Evolutionary conservation across 2,888 invertebrate genomes (phyloP).

Genomic region (Spilosoma lubricipeda): DNA sequence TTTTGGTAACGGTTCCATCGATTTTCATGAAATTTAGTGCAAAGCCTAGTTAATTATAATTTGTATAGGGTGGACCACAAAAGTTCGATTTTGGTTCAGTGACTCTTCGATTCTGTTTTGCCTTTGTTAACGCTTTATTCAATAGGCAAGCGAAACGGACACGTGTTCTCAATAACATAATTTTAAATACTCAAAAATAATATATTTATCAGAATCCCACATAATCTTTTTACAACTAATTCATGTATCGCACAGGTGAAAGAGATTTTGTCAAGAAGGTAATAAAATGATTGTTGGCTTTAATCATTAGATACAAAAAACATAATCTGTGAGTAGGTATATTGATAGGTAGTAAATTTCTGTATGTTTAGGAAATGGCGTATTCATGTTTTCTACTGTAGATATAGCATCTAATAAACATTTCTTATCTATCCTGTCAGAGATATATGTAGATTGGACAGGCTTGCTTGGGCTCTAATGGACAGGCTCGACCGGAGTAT

Average conservation of each 20-base stretch:
- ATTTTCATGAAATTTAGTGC: no score
- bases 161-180: not conserved
- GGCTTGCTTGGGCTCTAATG: not conserved
- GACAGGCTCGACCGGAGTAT: no score
- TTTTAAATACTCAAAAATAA: not conserved
- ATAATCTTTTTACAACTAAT: not conserved
- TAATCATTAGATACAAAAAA: not conserved
- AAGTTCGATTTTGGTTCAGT: no score
- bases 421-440: not conserved
- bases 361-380: not conserved
- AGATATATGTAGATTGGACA: not conserved
- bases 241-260: not conserved
- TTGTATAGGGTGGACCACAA: no score
- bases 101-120: no score
- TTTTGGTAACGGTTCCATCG: no score
- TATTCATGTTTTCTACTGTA: not conserved
- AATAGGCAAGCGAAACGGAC: not conserved
- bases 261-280: not conserved
- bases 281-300: not conserved
- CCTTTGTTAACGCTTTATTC: not conserved
- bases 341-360: not conserved
- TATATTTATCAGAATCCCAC: not conserved
- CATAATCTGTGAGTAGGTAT: not conserved
- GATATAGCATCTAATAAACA: not conserved
- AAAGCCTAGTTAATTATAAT: no score